Evolutionary conservation across 2,888 invertebrate genomes (phyloP), one percentile per base, ranked within the genome.

Genomic region (Malthinus flaveolus): DNA sequence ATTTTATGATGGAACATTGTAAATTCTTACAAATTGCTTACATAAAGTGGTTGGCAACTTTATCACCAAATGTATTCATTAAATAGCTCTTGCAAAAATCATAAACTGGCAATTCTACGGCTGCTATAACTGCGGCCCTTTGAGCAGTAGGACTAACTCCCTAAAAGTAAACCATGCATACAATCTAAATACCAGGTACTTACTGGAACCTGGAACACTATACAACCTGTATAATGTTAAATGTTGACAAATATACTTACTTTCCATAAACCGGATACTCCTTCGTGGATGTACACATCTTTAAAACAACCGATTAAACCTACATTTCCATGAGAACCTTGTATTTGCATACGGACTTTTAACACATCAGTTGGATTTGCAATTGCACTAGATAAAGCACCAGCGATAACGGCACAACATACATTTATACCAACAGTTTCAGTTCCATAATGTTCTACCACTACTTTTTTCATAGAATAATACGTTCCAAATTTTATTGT

Each of bases 401-500:
- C 94, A 13, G 92, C 90, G 71, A 88, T 80, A 48, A 90, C 88
- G 23, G 93, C 95, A 80, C 95, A 95, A 62, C 87, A 80, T 12
- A 95, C 86, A 81, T 92, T 88, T 7, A 86, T 82, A 69, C 84
- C 80, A n/a, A 89, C 78, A 60, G 79, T 80, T 69, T 85, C 84
- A 63, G 79, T 76, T 11, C 80, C 82, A 52, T 81, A 82, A 63
- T 83, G 79, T 73, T 84, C 81, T 8, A 85, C 83, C 36, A 90
- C 75, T 59, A 85, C 78, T 72, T 87, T 84, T 79, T 96, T 95
- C 67, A 96, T 79, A 1, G 93, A 89, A 77, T 97, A 95, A 79
- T 97, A 97, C 8, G 95, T 92, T 66, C 97, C 97, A 76, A 97
- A 96, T 80, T 97, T 97, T 63, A 97, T 93, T 33, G 96, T 96